Evolutionary conservation across 2,113 vertebrate species (phyloP).

Genomic region (Puma concolor): DNA sequence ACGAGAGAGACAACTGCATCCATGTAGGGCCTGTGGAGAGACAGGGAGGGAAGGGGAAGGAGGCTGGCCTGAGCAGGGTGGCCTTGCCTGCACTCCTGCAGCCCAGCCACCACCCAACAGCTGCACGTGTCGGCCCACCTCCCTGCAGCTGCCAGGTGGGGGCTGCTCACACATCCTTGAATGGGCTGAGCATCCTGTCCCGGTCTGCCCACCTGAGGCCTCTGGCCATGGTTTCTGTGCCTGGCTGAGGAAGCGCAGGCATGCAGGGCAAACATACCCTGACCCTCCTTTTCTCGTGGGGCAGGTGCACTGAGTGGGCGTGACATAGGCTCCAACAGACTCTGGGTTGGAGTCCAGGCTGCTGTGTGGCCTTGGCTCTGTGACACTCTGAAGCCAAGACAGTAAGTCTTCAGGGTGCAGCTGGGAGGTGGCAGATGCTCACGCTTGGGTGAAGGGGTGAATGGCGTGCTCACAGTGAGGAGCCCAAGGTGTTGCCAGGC

Average conservation of each 20-base stretch:
- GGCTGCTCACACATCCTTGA: neutral
- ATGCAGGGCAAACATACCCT: neutral
- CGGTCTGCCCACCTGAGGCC: neutral
- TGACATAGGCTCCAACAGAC: neutral
- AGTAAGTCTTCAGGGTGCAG: neutral
- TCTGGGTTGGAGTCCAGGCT: neutral
- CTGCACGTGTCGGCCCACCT: neutral
- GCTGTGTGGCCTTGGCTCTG: neutral
- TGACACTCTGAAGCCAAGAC: neutral
- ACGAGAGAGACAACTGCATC: conserved; percentile 97
- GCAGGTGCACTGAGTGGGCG: accelerated
- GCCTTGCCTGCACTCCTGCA: neutral
- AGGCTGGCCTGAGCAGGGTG: neutral
- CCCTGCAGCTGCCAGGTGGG: neutral
- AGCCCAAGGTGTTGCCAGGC: neutral
- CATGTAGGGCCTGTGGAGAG: conserved; percentile 94
- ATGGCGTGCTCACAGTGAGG: neutral
- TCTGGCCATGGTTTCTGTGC: neutral
- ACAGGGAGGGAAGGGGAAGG: neutral
- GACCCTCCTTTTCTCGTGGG: neutral
- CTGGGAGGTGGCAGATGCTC: neutral
- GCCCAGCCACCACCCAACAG: neutral
- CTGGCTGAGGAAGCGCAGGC: neutral
- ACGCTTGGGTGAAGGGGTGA: neutral
- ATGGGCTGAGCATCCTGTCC: accelerated